Base-by-base conservation (phyloP, 2,888 invertebrate genomes). In the Cerastis rubricosa region DNA sequence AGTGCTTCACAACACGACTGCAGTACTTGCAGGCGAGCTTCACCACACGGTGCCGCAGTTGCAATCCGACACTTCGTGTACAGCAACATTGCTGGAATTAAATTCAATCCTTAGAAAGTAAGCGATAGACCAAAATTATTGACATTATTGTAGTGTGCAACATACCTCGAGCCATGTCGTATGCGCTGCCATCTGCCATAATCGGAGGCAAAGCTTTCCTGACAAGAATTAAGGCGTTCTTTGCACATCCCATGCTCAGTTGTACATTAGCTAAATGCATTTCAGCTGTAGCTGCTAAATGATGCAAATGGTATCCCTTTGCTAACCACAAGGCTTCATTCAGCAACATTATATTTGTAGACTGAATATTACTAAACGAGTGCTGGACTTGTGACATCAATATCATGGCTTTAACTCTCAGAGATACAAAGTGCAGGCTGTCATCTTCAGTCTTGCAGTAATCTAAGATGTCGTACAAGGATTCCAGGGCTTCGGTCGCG, bases 261-360 rank as follows among this genome's bases (percentile, higher is more conserved):
- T 98, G 97, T 19, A 98, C 97, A 91, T 98, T 98, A 0, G 98
- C 98, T 69, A 99, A 97, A 90, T 98, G 98, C 95, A 99, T 97
- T 89, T 98, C 98, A 7, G 98, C 97, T 47, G 98, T 92, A 0
- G 98, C 98, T 66, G 97, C 97, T 84, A 98, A 97, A 91, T 98
- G 98, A 85, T 98, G 98, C 88, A 99, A 96, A 92, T 98, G 98
- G 87, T 98, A 98, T 61, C 97, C 97, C 83, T 97, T 97, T 1
- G 98, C 98, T 78, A 98, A 94, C 29, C 98, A 97, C n/a, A 99
- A 95, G 7, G 98, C 98, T 85, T 97, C 97, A 88, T 98, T 97
- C 68, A 98, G 95, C 86, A 96, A 95, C 91, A 97, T 97, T 76
- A 97, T 97, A 92, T 94, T 97, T 86, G 91, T 93, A 77, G 97